These are phyloP conservation scores for Solenopsis fugax DNA, from an alignment of 1,140 invertebrate species.

Conservation along the genomic window DNA sequence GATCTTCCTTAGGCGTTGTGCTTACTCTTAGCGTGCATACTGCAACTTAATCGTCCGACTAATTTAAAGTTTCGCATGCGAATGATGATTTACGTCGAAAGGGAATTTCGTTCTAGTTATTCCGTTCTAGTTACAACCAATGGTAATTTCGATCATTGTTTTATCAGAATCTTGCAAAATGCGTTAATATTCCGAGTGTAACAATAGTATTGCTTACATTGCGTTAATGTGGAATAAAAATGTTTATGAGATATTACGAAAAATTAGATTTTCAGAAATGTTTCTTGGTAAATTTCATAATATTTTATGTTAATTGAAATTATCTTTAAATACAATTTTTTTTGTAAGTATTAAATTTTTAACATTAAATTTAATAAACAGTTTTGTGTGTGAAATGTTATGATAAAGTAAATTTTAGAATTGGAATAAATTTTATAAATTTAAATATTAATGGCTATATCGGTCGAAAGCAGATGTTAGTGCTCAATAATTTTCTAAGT, in stretches of 20 bases:
- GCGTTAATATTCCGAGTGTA: background rate
- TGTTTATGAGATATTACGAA: background rate
- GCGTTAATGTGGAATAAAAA: background rate
- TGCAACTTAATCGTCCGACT: constrained; percentile 65
- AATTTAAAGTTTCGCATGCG: constrained; percentile 58
- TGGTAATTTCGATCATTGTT: background rate
- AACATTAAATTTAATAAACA: background rate
- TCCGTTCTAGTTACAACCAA: constrained; percentile 39
- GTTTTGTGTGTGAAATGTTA: background rate
- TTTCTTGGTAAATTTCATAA: background rate
- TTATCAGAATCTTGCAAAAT: background rate
- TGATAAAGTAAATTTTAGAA: background rate
- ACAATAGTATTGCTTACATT: background rate
- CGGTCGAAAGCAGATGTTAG: no score
- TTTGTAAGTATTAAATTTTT: background rate
- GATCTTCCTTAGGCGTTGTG: constrained; percentile 10
- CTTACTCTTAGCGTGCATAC: constrained; percentile 41
- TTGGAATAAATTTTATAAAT: background rate
- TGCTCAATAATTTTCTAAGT: no score
- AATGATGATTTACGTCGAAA: constrained; percentile 51
- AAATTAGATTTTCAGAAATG: background rate
- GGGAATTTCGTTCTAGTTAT: constrained; percentile 42
- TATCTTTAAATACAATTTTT: background rate
- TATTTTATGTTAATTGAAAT: background rate
- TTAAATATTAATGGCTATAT: no score